Evolutionary conservation across 1,140 invertebrate species (phyloP).

Genomic region (Drosophila malerkotliana): DNA sequence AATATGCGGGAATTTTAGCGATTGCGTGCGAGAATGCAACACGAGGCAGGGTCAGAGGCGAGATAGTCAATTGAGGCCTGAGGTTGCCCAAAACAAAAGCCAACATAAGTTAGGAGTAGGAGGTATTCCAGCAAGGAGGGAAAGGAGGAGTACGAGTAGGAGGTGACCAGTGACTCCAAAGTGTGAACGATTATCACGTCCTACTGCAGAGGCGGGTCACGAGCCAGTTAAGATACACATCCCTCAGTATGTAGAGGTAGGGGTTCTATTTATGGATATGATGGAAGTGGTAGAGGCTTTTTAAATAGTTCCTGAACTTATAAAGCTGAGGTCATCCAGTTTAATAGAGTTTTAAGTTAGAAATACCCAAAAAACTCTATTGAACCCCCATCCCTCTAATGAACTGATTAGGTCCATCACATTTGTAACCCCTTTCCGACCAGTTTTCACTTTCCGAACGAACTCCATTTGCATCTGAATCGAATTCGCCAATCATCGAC

Average conservation of each 20-base stretch:
- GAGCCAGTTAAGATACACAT: neutral
- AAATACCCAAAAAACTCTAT: too few species aligned
- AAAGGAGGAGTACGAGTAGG: neutral
- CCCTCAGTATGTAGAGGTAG: neutral
- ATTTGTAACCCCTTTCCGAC: too few species aligned
- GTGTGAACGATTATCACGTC: conserved; percentile 26
- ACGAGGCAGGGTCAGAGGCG: conserved; percentile 5
- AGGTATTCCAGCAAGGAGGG: neutral
- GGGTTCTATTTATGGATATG: neutral
- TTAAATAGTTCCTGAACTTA: too few species aligned
- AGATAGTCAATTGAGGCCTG: conserved; percentile 47
- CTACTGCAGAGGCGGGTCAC: conserved; percentile 9
- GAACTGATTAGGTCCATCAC: too few species aligned
- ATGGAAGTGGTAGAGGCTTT: too few species aligned
- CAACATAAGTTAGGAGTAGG: conserved; percentile 5
- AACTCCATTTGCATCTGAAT: neutral
- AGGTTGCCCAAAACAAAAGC: conserved; percentile 9
- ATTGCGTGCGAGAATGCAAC: conserved; percentile 68
- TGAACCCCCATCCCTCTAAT: too few species aligned
- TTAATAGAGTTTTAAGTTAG: neutral
- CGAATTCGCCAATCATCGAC: neutral
- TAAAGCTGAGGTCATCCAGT: too few species aligned
- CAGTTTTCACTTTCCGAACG: neutral
- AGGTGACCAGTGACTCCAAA: conserved; percentile 10
- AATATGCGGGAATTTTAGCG: conserved; percentile 42